Percentiles rank a stretch among this genome's conserved stretches.
phyloP scores from a whole-genome alignment of 2,113 vertebrate genomes.

The Hippocampus zosterae region DNA sequence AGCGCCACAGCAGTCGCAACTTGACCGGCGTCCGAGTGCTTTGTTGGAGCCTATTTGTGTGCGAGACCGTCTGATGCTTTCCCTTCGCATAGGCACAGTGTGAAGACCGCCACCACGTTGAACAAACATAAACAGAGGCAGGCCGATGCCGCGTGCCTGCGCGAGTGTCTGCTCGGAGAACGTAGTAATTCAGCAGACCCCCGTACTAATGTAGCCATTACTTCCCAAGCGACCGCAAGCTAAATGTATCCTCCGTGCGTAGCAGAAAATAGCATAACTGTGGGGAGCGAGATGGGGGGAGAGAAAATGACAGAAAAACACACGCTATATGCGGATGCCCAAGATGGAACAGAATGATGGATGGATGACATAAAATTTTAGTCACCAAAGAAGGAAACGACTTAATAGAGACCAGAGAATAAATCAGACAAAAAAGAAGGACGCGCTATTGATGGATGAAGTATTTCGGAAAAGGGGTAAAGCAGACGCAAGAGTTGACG shows the following conservation, averaged over 20 bases:
- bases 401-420: conserved; percentile 23
- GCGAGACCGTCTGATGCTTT: conserved; percentile 33
- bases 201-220: conserved; percentile 52
- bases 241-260: conserved; percentile 65
- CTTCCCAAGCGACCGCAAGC: conserved; percentile 59
- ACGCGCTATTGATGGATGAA: not conserved
- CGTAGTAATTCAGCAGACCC: conserved; percentile 51
- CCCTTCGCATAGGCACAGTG: conserved; percentile 27
- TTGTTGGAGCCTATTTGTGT: conserved; percentile 4
- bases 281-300: conserved; percentile 22
- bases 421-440: conserved; percentile 12
- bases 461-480: conserved; percentile 18
- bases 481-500: conserved; percentile 8
- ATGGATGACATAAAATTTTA: conserved; percentile 4
- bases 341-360: not conserved
- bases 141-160: conserved; percentile 60
- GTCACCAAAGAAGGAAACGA: conserved; percentile 17
- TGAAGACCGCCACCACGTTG: conserved; percentile 48
- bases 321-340: not conserved
- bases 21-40: conserved; percentile 21
- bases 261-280: conserved; percentile 57
- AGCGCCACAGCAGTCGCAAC: conserved; percentile 20
- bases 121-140: conserved; percentile 62
- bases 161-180: conserved; percentile 45
- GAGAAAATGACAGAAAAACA: conserved; percentile 19